Evolutionary conservation across 1,140 invertebrate species (phyloP).

Genomic region (Palaemon carinicauda): DNA sequence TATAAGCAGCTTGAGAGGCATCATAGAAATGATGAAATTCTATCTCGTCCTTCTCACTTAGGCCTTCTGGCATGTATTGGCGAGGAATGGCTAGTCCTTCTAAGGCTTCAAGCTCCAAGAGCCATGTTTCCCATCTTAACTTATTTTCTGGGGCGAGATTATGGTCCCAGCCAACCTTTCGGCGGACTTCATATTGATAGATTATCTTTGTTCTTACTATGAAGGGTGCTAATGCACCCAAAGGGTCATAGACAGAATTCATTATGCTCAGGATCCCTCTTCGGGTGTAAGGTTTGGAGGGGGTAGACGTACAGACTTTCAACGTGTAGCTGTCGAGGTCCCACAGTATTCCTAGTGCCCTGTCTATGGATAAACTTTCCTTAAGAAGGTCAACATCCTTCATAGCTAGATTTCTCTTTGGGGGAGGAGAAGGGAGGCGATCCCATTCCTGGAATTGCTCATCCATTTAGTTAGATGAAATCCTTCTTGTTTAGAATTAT

Average conservation of each 20-base stretch:
- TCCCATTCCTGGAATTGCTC: neutral
- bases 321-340: neutral
- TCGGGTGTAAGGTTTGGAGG: neutral
- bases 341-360: neutral
- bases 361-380: neutral
- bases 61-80: too few relatives aligned
- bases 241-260: neutral
- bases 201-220: neutral
- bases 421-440: neutral
- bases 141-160: too few relatives aligned
- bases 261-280: neutral
- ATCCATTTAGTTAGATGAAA: conserved; percentile 5
- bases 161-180: neutral
- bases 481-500: too few relatives aligned
- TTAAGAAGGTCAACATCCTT: neutral
- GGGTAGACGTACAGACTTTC: neutral
- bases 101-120: too few relatives aligned
- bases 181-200: neutral
- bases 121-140: too few relatives aligned
- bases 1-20: neutral
- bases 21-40: conserved; percentile 1
- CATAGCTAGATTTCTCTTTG: neutral
- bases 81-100: too few relatives aligned
- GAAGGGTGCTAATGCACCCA: neutral
- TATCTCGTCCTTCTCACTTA: too few relatives aligned